Conservation (phyloP, 2,888 invertebrate genomes). For the Brenthis daphne region DNA sequence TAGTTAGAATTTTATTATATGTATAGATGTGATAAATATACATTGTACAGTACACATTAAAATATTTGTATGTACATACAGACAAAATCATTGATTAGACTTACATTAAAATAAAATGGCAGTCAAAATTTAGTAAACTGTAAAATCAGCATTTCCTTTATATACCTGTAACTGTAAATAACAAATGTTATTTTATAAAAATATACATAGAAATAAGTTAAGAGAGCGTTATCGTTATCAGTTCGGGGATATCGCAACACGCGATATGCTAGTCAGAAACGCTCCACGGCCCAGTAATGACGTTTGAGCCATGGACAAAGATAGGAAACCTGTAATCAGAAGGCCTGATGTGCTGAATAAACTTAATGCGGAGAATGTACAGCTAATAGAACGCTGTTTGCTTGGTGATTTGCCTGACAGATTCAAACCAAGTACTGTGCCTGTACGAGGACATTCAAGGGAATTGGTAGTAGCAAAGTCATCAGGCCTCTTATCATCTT, state of each 20-base stretch:
- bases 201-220: conserved; percentile 40
- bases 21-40: no score
- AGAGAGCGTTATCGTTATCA: conserved; percentile 68
- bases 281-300: conserved; percentile 61
- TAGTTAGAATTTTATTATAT: no score
- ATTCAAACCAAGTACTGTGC: conserved; percentile 62
- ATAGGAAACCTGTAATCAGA: conserved; percentile 58
- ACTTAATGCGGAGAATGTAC: conserved; percentile 66
- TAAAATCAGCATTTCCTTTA: no score
- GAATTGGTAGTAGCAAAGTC: conserved; percentile 74
- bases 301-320: conserved; percentile 67
- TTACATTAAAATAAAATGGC: no score
- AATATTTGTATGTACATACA: not conserved
- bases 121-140: no score
- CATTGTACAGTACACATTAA: not conserved
- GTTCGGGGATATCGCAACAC: conserved; percentile 53
- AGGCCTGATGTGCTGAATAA: conserved; percentile 68
- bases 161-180: no score
- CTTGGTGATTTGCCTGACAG: conserved; percentile 70
- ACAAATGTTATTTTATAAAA: conserved; percentile 4
- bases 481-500: conserved; percentile 65
- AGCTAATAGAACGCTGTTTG: conserved; percentile 70
- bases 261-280: conserved; percentile 64
- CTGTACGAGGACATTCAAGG: conserved; percentile 60
- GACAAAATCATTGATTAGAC: no score